Base-by-base conservation (phyloP, 2,113 vertebrate species). In the Collichthys lucidus region DNA sequence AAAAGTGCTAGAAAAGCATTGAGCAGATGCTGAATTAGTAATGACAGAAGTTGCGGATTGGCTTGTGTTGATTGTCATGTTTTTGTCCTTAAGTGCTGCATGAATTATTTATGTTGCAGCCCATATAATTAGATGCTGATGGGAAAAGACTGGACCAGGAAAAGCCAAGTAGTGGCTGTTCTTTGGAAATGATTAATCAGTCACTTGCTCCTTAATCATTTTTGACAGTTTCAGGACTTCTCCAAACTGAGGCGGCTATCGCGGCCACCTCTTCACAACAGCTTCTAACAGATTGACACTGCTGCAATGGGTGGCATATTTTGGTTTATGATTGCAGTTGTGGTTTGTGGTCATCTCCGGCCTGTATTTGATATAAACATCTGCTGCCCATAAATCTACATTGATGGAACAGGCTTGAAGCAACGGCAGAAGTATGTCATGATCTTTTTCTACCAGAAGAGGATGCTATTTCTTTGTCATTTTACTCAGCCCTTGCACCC, bases 51-150 rank as follows among this genome's bases (percentile, higher is more conserved):
- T 91, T 90, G 70, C 83, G 85, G 77, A 91, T 76, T 82, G 90
- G 83, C 77, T 40, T 86, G 78, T 85, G 84, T 83, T 91, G 88
- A 92, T 93, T 90, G 90, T 84, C 71, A 84, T 86, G 83, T 88
- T 92, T 93, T 87, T 89, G 88, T 90, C 89, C 82, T 70, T 77
- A 93, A 92, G 91, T 89, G 77, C 74, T 62, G 53, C 76, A 90
- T 93, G 89, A 94, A 94, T 95, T 92, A 94, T 94, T 93, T 67
- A 95, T 94, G 57, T 86, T 78, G 60, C 70, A 81, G 79, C 83
- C 83, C 71, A 49, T 63, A 60, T 82, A 93, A 94, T 93, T 80
- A 89, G 85, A 89, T 74, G 64, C 77, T 92, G 82, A 91, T 91
- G 84, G 88, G 86, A 90, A 92, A 91, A 87, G 76, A 92, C 80